Percentiles rank a stretch among this genome's conserved stretches.
Conservation (phyloP, 2,797 vertebrate species). For the Euphonia xanthogaster region DNA sequence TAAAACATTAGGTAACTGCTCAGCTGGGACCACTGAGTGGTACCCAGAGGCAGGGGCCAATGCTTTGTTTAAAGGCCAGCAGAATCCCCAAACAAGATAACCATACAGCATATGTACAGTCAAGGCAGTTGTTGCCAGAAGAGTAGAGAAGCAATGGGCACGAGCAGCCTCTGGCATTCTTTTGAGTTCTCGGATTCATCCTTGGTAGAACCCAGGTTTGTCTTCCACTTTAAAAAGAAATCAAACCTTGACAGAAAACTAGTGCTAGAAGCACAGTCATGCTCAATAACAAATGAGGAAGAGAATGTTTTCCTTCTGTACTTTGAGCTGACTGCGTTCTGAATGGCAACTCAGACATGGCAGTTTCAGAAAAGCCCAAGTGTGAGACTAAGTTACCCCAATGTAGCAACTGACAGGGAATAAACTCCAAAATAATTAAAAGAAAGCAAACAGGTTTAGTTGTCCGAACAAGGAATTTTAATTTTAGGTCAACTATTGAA, state of each 20-base stretch:
- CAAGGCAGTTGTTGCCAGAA: background rate
- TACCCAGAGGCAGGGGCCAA: background rate
- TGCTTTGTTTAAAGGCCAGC: background rate
- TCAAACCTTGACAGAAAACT: background rate
- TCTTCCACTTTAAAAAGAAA: background rate
- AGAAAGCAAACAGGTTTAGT: slow-evolving; percentile 72
- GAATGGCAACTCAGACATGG: background rate
- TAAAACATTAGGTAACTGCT: background rate
- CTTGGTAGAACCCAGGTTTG: background rate
- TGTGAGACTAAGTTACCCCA: slow-evolving; percentile 37
- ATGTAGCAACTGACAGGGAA: slow-evolving; percentile 48
- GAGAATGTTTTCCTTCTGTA: background rate
- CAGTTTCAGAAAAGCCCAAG: slow-evolving; percentile 14
- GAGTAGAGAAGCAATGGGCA: background rate
- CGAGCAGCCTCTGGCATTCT: background rate
- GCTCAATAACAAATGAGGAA: background rate
- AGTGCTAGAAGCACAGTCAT: background rate
- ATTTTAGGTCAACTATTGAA: slow-evolving; percentile 72
- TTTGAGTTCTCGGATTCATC: background rate
- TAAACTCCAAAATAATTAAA: slow-evolving; percentile 67
- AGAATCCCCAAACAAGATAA: background rate
- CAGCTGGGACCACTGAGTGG: background rate
- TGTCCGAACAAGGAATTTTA: slow-evolving; percentile 71
- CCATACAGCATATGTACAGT: background rate
- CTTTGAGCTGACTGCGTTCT: background rate